Evolutionary conservation across 2,888 invertebrate genomes (phyloP), one percentile per base, ranked within the genome.

Genomic region (Eudemis profundana): DNA sequence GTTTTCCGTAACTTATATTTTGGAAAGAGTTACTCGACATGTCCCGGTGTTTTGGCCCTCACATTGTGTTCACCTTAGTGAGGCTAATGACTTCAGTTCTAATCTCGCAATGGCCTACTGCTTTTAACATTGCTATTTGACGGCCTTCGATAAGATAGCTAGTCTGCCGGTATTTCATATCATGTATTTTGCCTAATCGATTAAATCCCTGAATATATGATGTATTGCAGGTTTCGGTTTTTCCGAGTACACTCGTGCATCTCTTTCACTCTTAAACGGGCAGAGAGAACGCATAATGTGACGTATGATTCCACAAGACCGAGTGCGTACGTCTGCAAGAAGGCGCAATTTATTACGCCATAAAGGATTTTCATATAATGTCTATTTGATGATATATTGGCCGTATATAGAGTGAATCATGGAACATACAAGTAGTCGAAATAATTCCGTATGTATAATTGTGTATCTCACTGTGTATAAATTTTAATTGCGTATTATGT

Each of bases 141-240:
- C 15, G 56, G 47, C 46, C 54, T 40, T 44, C 42, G 63, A 64
- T 64, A 64, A 64, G 42, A 57, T 64, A 64, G 47, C 38, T 61
- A 42, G 44, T 49, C 57, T 29, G 33, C 47, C 40, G 14, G 29
- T 47, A 27, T 42, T 14, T 44, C 33, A 42, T 54, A 40, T 40
- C 27, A 15, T 38, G 33, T 49, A 42, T 17, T 21, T 40, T 19
- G 40, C 8, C 23, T 50, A 59, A 50, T 60, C 29, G 38, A 40
- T 50, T 15, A 15, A 27, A 19, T 50, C 17, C 19, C 49, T 27
- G 7, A n/a, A 49, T 38, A 46, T 46, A 21, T 49, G 15, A 50
- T 33, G 50, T 50, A 8, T 23, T 54, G 23, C 15, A 19, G 38
- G 15, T 29, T 17, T 44, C 12, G 23, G 29, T 42, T 29, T 42